These are phyloP conservation scores for Pseudorectes ferrugineus DNA, from an alignment of 2,113 vertebrate genomes.

Conservation along the genomic window DNA sequence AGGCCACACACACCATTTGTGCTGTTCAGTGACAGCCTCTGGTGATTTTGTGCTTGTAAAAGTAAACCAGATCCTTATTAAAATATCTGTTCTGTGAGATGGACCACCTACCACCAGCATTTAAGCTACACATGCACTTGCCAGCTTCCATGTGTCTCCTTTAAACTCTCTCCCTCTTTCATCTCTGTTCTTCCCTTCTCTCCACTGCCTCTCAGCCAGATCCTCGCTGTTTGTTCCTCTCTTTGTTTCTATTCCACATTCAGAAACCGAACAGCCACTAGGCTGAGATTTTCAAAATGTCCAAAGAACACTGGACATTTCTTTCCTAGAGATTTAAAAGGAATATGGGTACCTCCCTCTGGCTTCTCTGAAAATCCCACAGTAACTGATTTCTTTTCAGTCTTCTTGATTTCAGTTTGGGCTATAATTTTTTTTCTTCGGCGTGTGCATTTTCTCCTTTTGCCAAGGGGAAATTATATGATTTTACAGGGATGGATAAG, in stretches of 20 bases:
- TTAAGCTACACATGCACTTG: neutral
- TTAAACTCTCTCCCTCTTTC: neutral
- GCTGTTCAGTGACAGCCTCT: neutral
- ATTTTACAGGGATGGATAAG: neutral
- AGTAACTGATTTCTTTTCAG: neutral
- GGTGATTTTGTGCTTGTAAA: neutral
- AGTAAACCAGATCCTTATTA: neutral
- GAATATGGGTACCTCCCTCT: neutral
- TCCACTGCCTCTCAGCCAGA: neutral
- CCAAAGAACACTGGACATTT: neutral
- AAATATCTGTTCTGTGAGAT: neutral
- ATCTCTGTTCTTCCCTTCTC: neutral
- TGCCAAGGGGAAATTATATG: rapidly evolving
- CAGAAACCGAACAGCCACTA: neutral
- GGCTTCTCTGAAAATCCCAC: neutral
- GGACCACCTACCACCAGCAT: neutral
- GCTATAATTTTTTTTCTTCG: neutral
- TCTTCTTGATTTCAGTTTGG: neutral
- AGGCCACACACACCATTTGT: neutral
- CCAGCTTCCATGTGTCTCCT: neutral
- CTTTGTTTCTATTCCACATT: neutral
- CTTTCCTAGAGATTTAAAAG: neutral
- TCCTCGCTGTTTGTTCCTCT: neutral
- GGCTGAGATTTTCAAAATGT: neutral
- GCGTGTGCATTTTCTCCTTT: neutral